These are phyloP conservation scores for Mongoloraphidia duomilia DNA, from an alignment of 2,888 invertebrate genomes.

Conservation along the genomic window DNA sequence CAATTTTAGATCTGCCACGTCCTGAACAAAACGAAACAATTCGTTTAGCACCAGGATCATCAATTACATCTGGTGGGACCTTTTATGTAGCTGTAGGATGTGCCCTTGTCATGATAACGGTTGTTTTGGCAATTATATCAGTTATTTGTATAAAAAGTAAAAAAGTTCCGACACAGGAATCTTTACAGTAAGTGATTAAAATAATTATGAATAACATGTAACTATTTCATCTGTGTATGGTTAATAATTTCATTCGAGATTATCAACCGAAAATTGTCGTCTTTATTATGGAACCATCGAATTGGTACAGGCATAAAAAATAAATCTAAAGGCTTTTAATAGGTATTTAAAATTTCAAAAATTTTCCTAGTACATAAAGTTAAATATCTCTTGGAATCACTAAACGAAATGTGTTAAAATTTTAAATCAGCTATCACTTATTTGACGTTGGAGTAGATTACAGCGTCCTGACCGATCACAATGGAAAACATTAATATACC, in stretches of 20 bases:
- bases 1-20: slow-evolving; percentile 14
- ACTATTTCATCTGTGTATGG: background rate
- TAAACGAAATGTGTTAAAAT: too few species aligned
- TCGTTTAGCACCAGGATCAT: slow-evolving; percentile 51
- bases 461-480: too few species aligned
- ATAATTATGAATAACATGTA: background rate
- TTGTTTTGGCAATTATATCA: slow-evolving; percentile 52
- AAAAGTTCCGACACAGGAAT: slow-evolving; percentile 51
- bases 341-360: too few species aligned
- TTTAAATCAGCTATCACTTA: too few species aligned
- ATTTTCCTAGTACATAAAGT: too few species aligned
- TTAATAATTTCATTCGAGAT: background rate
- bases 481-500: too few species aligned
- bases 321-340: too few species aligned
- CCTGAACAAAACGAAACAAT: slow-evolving; percentile 58
- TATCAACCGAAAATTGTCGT: too few species aligned
- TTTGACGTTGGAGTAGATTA: too few species aligned
- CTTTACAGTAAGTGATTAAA: slow-evolving; percentile 41
- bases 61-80: slow-evolving; percentile 48
- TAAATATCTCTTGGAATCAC: too few species aligned
- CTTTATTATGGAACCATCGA: too few species aligned
- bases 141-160: slow-evolving; percentile 50
- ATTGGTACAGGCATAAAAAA: too few species aligned
- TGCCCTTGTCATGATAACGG: slow-evolving; percentile 55
- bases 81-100: slow-evolving; percentile 71